phyloP scores from a whole-genome alignment of 2,888 invertebrate species.

The Exocentrus adspersus region DNA sequence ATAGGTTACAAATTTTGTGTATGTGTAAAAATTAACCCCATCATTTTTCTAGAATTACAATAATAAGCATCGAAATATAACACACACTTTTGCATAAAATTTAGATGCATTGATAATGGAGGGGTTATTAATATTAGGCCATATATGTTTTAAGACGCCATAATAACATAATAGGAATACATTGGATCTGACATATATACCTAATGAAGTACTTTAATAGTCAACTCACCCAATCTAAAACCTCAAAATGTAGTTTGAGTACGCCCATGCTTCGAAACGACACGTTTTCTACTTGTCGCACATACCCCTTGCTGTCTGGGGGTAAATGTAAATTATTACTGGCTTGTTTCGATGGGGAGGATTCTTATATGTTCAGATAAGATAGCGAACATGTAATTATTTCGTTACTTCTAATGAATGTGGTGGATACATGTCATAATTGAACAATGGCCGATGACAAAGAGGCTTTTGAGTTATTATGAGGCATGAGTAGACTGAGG shows the following conservation, averaged over 20 bases:
- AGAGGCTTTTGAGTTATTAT: neutral
- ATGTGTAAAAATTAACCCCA: too few species aligned
- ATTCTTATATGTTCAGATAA: constrained; percentile 32
- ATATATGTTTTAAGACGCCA: too few species aligned
- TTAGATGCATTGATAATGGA: too few species aligned
- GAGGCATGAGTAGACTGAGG: neutral
- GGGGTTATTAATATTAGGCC: too few species aligned
- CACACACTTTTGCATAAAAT: too few species aligned
- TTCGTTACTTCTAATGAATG: constrained; percentile 33
- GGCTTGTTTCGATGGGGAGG: constrained; percentile 33
- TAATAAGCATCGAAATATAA: too few species aligned
- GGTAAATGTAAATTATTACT: constrained; percentile 37
- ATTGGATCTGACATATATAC: too few species aligned
- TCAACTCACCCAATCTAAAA: neutral
- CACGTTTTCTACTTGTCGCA: neutral
- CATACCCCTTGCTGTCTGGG: constrained; percentile 18
- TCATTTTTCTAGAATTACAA: too few species aligned
- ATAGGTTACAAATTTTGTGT: too few species aligned
- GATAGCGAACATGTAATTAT: constrained; percentile 33
- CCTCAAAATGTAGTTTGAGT: neutral
- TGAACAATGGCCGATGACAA: constrained; percentile 31
- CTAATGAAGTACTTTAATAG: too few species aligned
- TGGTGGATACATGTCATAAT: constrained; percentile 29
- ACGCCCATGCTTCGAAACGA: constrained; percentile 1
- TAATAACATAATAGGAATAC: too few species aligned